Evolutionary conservation across 2,113 vertebrate genomes (phyloP), one percentile per base, ranked within the genome.

Genomic region (Gobiocypris rarus): DNA sequence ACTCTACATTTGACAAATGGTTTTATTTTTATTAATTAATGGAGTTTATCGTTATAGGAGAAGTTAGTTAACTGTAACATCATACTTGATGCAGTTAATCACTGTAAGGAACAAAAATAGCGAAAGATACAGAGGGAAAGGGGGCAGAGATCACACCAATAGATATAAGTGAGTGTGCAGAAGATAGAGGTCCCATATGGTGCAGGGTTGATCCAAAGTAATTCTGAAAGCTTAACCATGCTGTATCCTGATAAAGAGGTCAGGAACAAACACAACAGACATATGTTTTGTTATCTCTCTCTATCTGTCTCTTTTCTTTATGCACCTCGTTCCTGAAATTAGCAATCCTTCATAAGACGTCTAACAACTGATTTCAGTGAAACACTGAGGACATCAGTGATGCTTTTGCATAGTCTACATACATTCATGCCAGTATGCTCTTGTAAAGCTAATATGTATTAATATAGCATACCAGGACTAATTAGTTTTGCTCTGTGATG

Each of bases 401-500:
- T 54, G 76, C n/a, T 45, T 28, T 45, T 43, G 17, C 26, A 22
- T 1, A 67, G 19, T 24, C 28, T 17, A 24, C 59, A 48, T 50
- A 50, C 10, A 82, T 70, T 54, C 48, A 9, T 70, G 5, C 5
- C 59, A 81, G 48, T 69, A 45, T 58, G 61, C 28, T 45, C 81
- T 83, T 48, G 61, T 85, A 85, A 75, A 70, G 50, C 48, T 61
- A 41, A 34, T 61, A 65, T 63, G 63, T 86, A 86, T 87, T 83
- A 86, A 88, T 88, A 83, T 81, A 85, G 81, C 65, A 81, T 58
- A 26, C 4, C 4, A 85, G 82, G 85, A 91, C 90, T 92, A 93
- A 94, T 94, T 93, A 89, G 91, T 93, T 92, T 93, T 89, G 91
- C 90, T 90, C 88, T 90, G 90, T 75, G 79, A 87, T 87, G 86